These are phyloP conservation scores for Cenopis cana DNA, from an alignment of 2,888 invertebrate genomes.

Conservation along the genomic window DNA sequence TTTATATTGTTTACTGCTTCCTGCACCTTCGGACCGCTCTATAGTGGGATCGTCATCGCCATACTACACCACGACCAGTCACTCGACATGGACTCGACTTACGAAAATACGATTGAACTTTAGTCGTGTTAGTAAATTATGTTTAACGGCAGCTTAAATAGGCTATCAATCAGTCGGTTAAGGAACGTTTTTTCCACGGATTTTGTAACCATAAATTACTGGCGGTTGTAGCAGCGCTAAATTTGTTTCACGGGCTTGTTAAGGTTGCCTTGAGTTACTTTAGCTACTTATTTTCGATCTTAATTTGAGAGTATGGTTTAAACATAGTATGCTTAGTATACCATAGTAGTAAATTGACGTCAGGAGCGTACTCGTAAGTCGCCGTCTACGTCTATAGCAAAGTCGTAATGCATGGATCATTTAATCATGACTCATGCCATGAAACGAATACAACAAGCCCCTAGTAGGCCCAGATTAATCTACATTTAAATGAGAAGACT, in stretches of 20 bases:
- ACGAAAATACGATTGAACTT: conserved; percentile 32
- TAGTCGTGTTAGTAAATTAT: conserved; percentile 32
- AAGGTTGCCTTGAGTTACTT: conserved; percentile 29
- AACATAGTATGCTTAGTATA: not conserved
- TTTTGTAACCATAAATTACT: conserved; percentile 63
- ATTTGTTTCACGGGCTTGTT: conserved; percentile 25
- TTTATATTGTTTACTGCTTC: no score
- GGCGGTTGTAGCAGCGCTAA: conserved; percentile 51
- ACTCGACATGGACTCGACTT: conserved; percentile 28
- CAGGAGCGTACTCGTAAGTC: conserved; percentile 9
- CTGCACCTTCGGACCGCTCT: conserved; percentile 29
- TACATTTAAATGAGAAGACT: not conserved
- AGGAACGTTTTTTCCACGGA: conserved; percentile 58
- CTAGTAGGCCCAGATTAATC: not conserved
- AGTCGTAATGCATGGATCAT: conserved; percentile 17
- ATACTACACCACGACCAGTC: conserved; percentile 26
- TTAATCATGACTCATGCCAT: conserved; percentile 36
- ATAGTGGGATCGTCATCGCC: no score
- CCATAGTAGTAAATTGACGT: conserved; percentile 21
- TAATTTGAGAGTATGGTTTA: not conserved
- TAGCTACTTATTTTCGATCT: not conserved
- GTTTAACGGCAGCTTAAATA: conserved; percentile 48
- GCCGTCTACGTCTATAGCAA: conserved; percentile 1
- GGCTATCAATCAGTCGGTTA: conserved; percentile 56
- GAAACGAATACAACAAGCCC: conserved; percentile 16